These are phyloP conservation scores for Cosmorhoe ocellata DNA, from an alignment of 2,888 invertebrate species.

Conservation along the genomic window DNA sequence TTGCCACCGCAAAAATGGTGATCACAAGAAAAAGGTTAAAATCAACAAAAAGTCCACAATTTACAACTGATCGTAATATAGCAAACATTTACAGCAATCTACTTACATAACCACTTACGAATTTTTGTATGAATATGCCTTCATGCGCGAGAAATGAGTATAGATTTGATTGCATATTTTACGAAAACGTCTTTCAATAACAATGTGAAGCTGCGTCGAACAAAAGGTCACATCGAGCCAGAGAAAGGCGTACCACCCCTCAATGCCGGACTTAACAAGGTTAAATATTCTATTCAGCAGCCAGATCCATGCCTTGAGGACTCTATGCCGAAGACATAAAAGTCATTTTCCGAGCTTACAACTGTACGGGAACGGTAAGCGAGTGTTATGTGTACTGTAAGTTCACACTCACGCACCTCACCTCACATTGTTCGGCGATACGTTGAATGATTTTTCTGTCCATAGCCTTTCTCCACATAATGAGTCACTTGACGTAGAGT, in stretches of 20 bases:
- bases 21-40: not conserved
- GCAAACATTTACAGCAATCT: slow-evolving; percentile 1
- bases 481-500: slow-evolving; percentile 77
- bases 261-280: slow-evolving; percentile 28
- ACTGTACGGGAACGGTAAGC: slow-evolving; percentile 1
- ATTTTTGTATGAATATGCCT: slow-evolving; percentile 22
- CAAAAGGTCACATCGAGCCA: slow-evolving; percentile 41
- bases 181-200: slow-evolving; percentile 38
- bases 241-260: slow-evolving; percentile 33
- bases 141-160: slow-evolving; percentile 27
- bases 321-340: slow-evolving; percentile 8
- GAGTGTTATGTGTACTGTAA: slow-evolving; percentile 30
- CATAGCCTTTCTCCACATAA: slow-evolving; percentile 71
- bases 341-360: not conserved
- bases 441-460: slow-evolving; percentile 65
- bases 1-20: too few species aligned
- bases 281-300: slow-evolving; percentile 3
- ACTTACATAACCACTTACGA: slow-evolving; percentile 17
- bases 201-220: slow-evolving; percentile 36
- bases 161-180: slow-evolving; percentile 35
- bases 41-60: not conserved
- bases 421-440: slow-evolving; percentile 53
- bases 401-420: slow-evolving; percentile 56
- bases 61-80: slow-evolving; percentile 1
- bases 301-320: not conserved